phyloP scores from a whole-genome alignment of 2,113 vertebrate genomes.

The Tringa solitaria region DNA sequence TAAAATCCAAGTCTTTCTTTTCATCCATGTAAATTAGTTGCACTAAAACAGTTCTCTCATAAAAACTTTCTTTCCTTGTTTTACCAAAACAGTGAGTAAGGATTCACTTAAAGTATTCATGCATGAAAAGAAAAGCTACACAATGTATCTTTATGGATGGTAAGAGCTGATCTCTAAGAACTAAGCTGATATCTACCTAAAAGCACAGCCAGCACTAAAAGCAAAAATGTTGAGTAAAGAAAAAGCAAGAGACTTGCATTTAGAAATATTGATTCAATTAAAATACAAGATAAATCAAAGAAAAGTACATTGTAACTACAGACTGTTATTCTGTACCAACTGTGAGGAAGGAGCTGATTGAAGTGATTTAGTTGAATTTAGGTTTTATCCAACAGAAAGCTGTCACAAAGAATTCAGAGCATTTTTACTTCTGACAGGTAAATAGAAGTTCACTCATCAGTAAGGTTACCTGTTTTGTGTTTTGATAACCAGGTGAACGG shows the following conservation, averaged over 20 bases:
- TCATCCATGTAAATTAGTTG: background rate
- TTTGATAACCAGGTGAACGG: slow-evolving; percentile 86
- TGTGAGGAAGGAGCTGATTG: background rate
- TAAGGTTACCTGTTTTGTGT: slow-evolving; percentile 80
- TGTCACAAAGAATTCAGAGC: background rate
- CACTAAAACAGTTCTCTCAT: background rate
- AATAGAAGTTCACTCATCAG: background rate
- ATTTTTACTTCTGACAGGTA: background rate
- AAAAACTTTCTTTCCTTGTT: background rate
- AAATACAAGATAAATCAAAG: background rate
- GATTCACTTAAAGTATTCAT: background rate
- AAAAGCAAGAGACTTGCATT: background rate
- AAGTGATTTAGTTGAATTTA: background rate
- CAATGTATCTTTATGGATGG: background rate
- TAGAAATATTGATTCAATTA: background rate
- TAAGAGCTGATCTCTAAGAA: background rate
- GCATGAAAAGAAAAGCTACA: background rate
- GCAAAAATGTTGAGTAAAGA: background rate
- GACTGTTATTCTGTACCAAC: background rate
- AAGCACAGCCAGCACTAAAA: background rate
- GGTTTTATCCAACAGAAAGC: background rate
- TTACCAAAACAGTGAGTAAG: background rate
- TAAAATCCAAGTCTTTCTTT: background rate
- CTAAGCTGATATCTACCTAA: background rate
- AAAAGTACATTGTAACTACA: background rate